Evolutionary conservation across 2,797 vertebrate species (phyloP).

Genomic region (Acanthiza pusilla): DNA sequence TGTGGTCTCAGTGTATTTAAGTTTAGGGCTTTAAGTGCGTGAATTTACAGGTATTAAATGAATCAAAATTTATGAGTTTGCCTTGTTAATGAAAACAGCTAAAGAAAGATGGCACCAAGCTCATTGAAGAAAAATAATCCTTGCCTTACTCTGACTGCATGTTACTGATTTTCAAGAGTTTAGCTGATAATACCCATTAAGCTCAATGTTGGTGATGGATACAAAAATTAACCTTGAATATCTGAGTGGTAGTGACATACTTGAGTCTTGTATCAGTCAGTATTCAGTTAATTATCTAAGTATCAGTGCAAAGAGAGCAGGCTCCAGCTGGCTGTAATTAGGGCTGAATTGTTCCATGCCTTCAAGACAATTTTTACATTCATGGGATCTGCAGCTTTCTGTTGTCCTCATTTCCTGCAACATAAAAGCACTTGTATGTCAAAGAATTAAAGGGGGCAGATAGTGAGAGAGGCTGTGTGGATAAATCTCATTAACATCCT

Average conservation of each 20-base stretch:
- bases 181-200: not conserved
- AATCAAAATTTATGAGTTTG: not conserved
- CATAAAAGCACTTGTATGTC: constrained; percentile 40
- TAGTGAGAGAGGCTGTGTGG: not conserved
- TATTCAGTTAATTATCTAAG: constrained; percentile 49
- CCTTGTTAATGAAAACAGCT: not conserved
- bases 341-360: constrained; percentile 54
- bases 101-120: not conserved
- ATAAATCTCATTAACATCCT: not conserved
- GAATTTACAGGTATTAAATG: not conserved
- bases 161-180: not conserved
- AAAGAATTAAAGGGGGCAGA: constrained; percentile 17
- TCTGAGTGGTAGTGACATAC: not conserved
- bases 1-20: not conserved
- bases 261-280: constrained; percentile 4
- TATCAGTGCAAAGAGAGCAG: constrained; percentile 28
- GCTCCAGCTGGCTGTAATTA: constrained; percentile 64
- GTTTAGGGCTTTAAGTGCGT: not conserved
- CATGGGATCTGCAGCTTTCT: constrained; percentile 45
- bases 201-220: not conserved
- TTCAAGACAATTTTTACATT: constrained; percentile 57
- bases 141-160: not conserved
- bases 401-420: constrained; percentile 56
- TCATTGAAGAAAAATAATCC: not conserved
- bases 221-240: constrained; percentile 22